Evolutionary conservation across 2,797 vertebrate species (phyloP).

Genomic region (Sebastes variabilis): DNA sequence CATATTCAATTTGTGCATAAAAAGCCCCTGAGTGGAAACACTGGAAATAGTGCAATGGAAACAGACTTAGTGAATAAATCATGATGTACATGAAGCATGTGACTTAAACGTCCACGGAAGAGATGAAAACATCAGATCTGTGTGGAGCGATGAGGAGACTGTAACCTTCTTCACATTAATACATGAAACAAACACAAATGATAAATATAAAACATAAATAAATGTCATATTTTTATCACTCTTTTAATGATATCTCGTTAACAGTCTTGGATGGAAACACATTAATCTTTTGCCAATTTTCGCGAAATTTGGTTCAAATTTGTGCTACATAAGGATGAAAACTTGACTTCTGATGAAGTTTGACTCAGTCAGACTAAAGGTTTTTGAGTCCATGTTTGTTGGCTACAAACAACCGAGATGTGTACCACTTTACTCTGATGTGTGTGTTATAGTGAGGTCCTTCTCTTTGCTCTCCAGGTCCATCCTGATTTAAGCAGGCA

Average conservation of each 20-base stretch:
- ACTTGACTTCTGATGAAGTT: not conserved
- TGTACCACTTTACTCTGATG: not conserved
- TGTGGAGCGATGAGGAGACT: not conserved
- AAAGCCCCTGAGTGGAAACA: too few relatives aligned
- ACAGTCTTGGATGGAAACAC: too few relatives aligned
- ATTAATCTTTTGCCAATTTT: too few relatives aligned
- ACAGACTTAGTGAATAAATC: not conserved
- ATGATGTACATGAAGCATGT: not conserved
- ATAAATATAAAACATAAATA: too few relatives aligned
- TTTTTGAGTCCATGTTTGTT: not conserved
- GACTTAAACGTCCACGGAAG: not conserved
- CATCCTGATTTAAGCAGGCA: slow-evolving; percentile 94
- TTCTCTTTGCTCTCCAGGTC: slow-evolving; percentile 77
- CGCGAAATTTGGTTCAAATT: not conserved
- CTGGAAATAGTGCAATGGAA: too few relatives aligned
- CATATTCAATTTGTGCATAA: not conserved
- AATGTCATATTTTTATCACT: too few relatives aligned
- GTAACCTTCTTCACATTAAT: not conserved
- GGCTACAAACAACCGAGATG: not conserved
- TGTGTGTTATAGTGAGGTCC: not conserved
- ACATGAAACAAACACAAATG: not conserved
- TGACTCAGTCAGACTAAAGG: not conserved
- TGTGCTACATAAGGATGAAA: not conserved
- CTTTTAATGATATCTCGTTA: too few relatives aligned
- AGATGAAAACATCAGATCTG: not conserved